phyloP scores from a whole-genome alignment of 2,113 vertebrate species.

The Synodontis membranacea region DNA sequence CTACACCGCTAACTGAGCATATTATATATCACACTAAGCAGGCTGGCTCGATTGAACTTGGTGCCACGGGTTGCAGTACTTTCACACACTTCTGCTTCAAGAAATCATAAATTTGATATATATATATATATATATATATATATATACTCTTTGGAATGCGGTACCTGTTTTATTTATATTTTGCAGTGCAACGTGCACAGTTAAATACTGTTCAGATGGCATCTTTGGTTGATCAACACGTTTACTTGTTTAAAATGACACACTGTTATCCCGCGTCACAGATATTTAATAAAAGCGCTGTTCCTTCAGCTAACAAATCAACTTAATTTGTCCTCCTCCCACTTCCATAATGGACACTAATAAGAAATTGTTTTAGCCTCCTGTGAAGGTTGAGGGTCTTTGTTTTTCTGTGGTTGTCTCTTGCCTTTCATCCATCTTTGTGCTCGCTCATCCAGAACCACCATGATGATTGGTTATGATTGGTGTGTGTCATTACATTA shows the following conservation, averaged over 20 bases:
- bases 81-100: neutral
- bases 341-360: constrained; percentile 44
- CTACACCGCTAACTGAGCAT: neutral
- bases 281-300: constrained; percentile 33
- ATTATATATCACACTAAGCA: constrained; percentile 14
- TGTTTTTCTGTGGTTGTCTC: constrained; percentile 42
- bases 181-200: neutral
- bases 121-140: neutral
- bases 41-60: neutral
- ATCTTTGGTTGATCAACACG: constrained; percentile 6
- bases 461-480: constrained; percentile 40
- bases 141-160: neutral
- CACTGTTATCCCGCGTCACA: constrained; percentile 22
- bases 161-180: neutral
- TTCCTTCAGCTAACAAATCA: constrained; percentile 49
- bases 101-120: neutral
- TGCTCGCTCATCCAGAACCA: constrained; percentile 31
- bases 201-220: neutral
- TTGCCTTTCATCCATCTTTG: constrained; percentile 20
- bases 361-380: constrained; percentile 46
- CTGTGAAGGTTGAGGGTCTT: constrained; percentile 65
- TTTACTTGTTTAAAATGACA: constrained; percentile 32
- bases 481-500: constrained; percentile 34
- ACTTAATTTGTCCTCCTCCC: constrained; percentile 37
- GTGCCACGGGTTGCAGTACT: neutral